Evolutionary conservation across 92 coral and sea anemone species (phyloP), one percentile per base, ranked within the genome.

Genomic region (Heliopora coerulea): DNA sequence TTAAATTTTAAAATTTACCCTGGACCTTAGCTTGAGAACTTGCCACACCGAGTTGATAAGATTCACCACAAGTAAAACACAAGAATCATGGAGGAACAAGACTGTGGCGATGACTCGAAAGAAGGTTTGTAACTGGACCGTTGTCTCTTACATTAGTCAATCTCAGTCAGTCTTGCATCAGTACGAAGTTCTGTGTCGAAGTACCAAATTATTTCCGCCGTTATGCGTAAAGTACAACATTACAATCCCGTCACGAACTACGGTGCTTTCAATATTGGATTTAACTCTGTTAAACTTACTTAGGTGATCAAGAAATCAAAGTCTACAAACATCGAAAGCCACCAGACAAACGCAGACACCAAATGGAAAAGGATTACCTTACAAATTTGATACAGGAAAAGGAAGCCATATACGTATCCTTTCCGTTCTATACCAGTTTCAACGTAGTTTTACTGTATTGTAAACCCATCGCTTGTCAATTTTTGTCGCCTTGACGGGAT

Each of bases 361-460:
- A 88, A 24, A 44, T 78, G 56, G 92, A 92, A 29, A 62, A 87
- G 72, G 85, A 82, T 20, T 78, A 80, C 54, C 30, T 89, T 48
- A 34, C 54, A 3, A 52, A 52, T 4, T 63, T 68, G 40, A 89
- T 92, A 57, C 92, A 86, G 1, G 85, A 82, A 35, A 73, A 78
- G 49, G 97, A 92, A 65, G 82, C 84, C 20, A 75, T 82, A n/a
- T 59, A 83, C 41, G 96, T 89, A 89, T 85, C 88, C 96, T 84
- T 84, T 52, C 32, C 48, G 12, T 10, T 54, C 15, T 46, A 10
- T 2, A 46, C 15, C 3, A 46, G 2, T n/a, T 46, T 6, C 15
- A 46, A 46, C n/a, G n/a, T 8, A 8, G 52, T 8, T 6, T 46
- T 46, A 10, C n/a, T 8, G 52, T 46, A 46, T 2, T 46, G 2